Evolutionary conservation across 53 echinoderm and acorn worm species (phyloP).

Genomic region (Paelopatides confundens): DNA sequence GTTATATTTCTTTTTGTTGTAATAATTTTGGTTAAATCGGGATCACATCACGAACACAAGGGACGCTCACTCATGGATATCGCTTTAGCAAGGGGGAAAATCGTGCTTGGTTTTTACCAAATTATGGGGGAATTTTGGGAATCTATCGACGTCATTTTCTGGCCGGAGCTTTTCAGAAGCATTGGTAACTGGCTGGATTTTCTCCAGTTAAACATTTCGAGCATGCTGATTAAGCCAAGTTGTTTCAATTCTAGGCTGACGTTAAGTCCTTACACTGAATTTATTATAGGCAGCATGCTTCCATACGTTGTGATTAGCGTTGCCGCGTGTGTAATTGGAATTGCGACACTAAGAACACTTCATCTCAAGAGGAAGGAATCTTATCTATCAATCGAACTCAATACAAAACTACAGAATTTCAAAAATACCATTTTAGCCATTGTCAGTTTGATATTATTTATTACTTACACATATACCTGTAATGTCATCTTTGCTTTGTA

Average conservation of each 20-base stretch:
- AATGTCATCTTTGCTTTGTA: no score
- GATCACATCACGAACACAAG: background rate
- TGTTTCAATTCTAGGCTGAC: background rate
- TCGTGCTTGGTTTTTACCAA: no score
- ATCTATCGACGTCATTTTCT: background rate
- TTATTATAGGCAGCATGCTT: background rate
- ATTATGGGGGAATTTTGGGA: no score
- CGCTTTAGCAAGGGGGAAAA: no score
- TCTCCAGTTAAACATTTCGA: background rate
- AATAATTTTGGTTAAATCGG: background rate
- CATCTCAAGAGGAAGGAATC: background rate
- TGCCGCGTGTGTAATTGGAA: background rate
- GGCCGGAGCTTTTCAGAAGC: background rate
- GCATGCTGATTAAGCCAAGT: no score
- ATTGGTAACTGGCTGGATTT: no score
- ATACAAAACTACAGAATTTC: background rate
- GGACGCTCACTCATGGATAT: background rate
- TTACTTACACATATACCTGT: constrained; percentile 65
- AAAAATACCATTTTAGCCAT: background rate
- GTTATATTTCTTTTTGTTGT: background rate
- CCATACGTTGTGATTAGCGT: background rate
- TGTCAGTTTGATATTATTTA: constrained; percentile 47
- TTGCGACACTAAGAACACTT: background rate
- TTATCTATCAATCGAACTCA: background rate
- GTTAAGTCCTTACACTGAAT: no score